These are phyloP conservation scores for Ceratosolen solmsi DNA, from an alignment of 1,140 invertebrate genomes.

Conservation along the genomic window DNA sequence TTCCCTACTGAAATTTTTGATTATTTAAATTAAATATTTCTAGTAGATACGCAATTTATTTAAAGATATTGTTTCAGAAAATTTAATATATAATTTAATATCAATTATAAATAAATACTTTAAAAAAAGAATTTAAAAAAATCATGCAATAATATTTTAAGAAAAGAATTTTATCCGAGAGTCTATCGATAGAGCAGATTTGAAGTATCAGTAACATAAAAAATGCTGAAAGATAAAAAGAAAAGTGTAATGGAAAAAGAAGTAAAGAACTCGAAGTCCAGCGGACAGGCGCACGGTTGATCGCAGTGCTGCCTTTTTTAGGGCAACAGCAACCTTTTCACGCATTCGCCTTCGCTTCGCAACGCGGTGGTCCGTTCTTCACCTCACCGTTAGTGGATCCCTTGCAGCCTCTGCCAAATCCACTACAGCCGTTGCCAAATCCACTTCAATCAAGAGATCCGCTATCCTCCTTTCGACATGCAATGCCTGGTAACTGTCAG, in stretches of 20 bases:
- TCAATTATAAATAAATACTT: too few relatives aligned
- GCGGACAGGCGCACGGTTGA: constrained; percentile 74
- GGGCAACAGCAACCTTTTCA: constrained; percentile 94
- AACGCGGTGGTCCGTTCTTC: constrained; percentile 84
- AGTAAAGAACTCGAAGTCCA: constrained; percentile 57
- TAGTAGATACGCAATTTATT: too few relatives aligned
- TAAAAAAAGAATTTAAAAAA: too few relatives aligned
- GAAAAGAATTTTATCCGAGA: too few relatives aligned
- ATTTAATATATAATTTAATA: too few relatives aligned
- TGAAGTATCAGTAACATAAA: too few relatives aligned
- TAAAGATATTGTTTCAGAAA: too few relatives aligned
- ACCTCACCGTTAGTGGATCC: constrained; percentile 80
- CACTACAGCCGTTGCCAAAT: constrained; percentile 70
- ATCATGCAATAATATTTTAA: too few relatives aligned
- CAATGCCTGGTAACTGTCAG: constrained; percentile 88
- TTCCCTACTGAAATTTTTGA: too few relatives aligned
- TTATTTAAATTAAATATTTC: too few relatives aligned
- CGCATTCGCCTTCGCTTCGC: constrained; percentile 86
- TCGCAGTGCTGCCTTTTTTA: constrained; percentile 88
- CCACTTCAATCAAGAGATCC: constrained; percentile 78
- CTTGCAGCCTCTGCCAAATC: constrained; percentile 72
- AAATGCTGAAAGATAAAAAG: neutral
- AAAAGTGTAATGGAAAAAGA: neutral
- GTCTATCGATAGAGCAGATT: too few relatives aligned
- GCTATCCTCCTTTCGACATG: constrained; percentile 86